Percentiles rank a stretch among this genome's conserved stretches.
Conservation (phyloP, 2,113 vertebrate genomes). For the Pelobates fuscus region DNA sequence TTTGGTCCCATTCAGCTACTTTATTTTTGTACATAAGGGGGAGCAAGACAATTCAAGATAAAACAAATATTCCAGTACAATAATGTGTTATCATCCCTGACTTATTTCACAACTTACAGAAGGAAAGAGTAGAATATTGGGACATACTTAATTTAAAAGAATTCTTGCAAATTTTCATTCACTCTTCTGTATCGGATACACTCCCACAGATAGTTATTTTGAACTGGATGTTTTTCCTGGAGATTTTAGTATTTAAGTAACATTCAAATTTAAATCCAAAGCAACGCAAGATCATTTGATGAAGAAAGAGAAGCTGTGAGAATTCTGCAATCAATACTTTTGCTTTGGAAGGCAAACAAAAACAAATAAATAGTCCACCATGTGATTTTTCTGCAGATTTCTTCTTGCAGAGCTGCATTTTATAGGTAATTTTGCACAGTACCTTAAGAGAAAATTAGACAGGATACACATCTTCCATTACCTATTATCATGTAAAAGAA, state of each 20-base stretch:
- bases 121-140: no score
- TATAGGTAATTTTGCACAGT: not conserved
- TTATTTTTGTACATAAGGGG: no score
- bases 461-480: slow-evolving; percentile 70
- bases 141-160: no score
- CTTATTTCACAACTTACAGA: no score
- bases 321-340: slow-evolving; percentile 7
- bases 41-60: no score
- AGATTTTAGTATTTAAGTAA: not conserved
- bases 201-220: no score
- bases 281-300: not conserved
- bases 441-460: not conserved
- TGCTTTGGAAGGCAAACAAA: not conserved
- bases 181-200: no score
- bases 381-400: not conserved
- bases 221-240: no score
- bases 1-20: no score
- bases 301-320: not conserved
- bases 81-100: no score
- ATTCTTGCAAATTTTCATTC: no score
- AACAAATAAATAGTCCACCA: slow-evolving; percentile 3
- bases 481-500: slow-evolving; percentile 82
- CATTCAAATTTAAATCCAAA: not conserved
- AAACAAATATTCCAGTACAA: no score
- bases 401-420: not conserved